Base-by-base conservation (phyloP, 2,113 vertebrate species). In the Glaucomys volans region DNA sequence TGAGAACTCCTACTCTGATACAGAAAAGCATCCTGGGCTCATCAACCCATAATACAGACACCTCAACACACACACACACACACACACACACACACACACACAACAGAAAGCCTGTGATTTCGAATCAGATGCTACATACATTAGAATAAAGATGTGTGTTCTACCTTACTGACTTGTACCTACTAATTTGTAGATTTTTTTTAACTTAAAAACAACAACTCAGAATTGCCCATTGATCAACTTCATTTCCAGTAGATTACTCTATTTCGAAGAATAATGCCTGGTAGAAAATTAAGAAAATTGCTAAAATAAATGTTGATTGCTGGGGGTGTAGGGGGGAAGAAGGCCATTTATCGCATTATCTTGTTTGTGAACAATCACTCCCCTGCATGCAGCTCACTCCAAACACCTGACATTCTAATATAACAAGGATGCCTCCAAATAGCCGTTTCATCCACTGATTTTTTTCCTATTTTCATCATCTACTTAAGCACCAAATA, bases 391-490 rank as follows among this genome's bases (percentile, higher is more conserved):
- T 0, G 18, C 4, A 52, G 71, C 76, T 77, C 71, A 11, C 32
- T 59, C 24, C 66, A 74, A 77, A 85, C 42, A 28, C 32, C 94
- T 96, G 64, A 52, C 40, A 40, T 89, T 95, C 93, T 94, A 72
- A 87, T 81, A 96, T 0, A 0, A 57, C 0, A 0, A 96, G 86
- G 91, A 95, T 75, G 83, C 57, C 96, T 97, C 89, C 80, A 90
- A 96, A 94, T 2, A 74, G 96, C 47, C 93, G 91, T 94, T 97
- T 93, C 79, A 91, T 90, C 93, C 94, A 97, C 97, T 93, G 97
- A 95, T 97, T 96, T 96, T 76, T 76, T 96, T 91, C 72, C 87
- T 95, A 96, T 96, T 97, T 97, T 97, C 97, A 97, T 97, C 95
- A 96, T 95, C 91, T 94, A 89, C 95, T 95, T 97, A 97, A 95